A percentile compares a stretch with the other conserved stretches of the same genome.
phyloP scores from a whole-genome alignment of 1,140 invertebrate species.

The Sycophila sp. region DNA sequence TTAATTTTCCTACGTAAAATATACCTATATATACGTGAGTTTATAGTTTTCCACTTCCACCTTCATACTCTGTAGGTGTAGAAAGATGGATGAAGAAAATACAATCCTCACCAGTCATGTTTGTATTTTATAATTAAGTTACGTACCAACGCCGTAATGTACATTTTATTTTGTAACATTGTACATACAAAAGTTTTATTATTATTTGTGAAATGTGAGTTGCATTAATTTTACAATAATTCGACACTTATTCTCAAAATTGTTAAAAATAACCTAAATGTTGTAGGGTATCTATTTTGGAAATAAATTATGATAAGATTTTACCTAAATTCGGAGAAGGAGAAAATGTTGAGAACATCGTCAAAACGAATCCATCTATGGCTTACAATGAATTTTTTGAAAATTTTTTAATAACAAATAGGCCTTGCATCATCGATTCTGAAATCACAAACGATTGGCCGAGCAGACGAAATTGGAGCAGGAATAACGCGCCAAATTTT shows the following conservation, averaged over 20 bases:
- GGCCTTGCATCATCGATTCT: slow-evolving; percentile 72
- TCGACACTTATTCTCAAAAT: neutral
- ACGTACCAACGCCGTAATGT: neutral
- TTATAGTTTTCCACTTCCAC: neutral
- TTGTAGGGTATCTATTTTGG: slow-evolving; percentile 37
- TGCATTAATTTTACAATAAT: neutral
- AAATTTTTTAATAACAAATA: slow-evolving; percentile 70
- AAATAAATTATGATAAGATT: slow-evolving; percentile 43
- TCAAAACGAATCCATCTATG: slow-evolving; percentile 41
- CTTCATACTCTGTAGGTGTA: neutral
- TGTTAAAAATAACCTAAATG: slow-evolving; percentile 14
- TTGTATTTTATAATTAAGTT: neutral
- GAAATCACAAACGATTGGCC: slow-evolving; percentile 72
- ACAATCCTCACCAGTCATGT: neutral
- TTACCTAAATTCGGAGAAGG: slow-evolving; percentile 18
- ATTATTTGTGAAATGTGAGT: slow-evolving; percentile 33
- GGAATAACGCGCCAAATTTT: slow-evolving; percentile 70
- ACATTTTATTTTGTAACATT: slow-evolving; percentile 15
- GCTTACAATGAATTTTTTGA: slow-evolving; percentile 69
- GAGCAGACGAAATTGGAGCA: slow-evolving; percentile 70
- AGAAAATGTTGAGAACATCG: slow-evolving; percentile 33
- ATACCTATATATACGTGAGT: neutral
- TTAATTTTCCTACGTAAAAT: neutral
- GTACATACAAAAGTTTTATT: slow-evolving; percentile 12
- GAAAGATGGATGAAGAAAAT: slow-evolving; percentile 7